Evolutionary conservation across 2,888 invertebrate genomes (phyloP).

Genomic region (Leptinotarsa rubiginosa): DNA sequence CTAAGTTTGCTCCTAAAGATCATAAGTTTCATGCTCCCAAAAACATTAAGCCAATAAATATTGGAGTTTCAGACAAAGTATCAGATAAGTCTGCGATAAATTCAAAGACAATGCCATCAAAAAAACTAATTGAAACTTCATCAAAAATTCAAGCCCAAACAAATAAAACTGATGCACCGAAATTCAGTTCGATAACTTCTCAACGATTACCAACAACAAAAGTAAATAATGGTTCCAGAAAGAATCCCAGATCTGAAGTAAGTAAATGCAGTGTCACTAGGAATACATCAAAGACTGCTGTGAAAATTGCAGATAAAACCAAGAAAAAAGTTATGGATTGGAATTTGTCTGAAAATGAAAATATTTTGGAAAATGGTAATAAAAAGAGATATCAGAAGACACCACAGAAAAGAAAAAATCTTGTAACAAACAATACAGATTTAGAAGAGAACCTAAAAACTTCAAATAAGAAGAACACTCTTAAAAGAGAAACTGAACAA

Average conservation of each 20-base stretch:
- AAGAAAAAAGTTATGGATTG: slow-evolving; percentile 11
- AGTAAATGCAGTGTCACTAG: background rate
- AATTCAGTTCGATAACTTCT: background rate
- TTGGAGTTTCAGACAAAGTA: slow-evolving; percentile 37
- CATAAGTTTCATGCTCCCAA: slow-evolving; percentile 69
- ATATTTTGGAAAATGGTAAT: background rate
- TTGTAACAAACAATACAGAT: background rate
- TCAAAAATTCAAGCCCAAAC: background rate
- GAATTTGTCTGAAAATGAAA: background rate
- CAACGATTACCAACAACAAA: background rate
- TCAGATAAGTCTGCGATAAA: background rate
- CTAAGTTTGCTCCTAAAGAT: slow-evolving; percentile 69
- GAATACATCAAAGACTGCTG: background rate
- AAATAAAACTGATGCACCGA: background rate
- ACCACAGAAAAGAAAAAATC: slow-evolving; percentile 12
- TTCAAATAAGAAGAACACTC: background rate
- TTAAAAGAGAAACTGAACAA: background rate
- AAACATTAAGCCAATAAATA: slow-evolving; percentile 56
- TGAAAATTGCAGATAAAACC: background rate
- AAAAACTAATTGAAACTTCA: background rate
- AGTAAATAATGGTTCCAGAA: background rate
- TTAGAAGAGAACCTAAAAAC: slow-evolving; percentile 5
- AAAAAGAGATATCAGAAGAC: background rate
- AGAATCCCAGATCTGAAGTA: background rate
- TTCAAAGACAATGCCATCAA: background rate